Evolutionary conservation across 2,888 invertebrate genomes (phyloP), one percentile per base, ranked within the genome.

Genomic region (Parascotia fuliginaria): DNA sequence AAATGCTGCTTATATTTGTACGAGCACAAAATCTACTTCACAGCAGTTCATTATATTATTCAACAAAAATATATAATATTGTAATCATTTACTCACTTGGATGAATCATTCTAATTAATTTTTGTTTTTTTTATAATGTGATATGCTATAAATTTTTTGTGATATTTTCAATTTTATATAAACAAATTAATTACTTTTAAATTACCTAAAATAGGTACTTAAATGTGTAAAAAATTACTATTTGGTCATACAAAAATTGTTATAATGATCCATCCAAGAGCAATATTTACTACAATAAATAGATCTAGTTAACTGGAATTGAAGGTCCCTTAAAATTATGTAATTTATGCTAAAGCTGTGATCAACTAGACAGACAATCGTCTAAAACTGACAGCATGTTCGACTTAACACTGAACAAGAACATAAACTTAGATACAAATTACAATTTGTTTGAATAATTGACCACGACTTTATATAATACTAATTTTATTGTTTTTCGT

Each of bases 241-340:
- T 87, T 91, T 91, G 91, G 91, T 92, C 91, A 77, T 66, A 83
- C 82, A 86, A 87, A 87, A 87, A 83, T 77, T 80, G 68, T 70
- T 74, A 69, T 65, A 72, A 77, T 81, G 88, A 87, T 87, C 84
- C 89, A 85, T 79, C 87, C 83, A 83, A 83, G 53, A 79, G 85
- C 77, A 79, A 83, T 85, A 83, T 83, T 81, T 66, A 84, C 89
- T 91, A 92, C 89, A 89, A 88, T 89, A 89, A 85, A 87, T 90
- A 89, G 87, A 89, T 87, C 89, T 90, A 91, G 83, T 90, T 91
- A 91, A 90, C 81, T 90, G 91, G 91, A 91, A 91, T 90, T 91
- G 83, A 89, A 91, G 91, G 92, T 91, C 91, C 92, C 92, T 91
- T 91, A 91, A 86, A 90, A 91, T 89, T 92, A 92, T 87, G 85